These are phyloP conservation scores for Athrips mouffetella DNA, from an alignment of 2,888 invertebrate genomes.

Conservation along the genomic window DNA sequence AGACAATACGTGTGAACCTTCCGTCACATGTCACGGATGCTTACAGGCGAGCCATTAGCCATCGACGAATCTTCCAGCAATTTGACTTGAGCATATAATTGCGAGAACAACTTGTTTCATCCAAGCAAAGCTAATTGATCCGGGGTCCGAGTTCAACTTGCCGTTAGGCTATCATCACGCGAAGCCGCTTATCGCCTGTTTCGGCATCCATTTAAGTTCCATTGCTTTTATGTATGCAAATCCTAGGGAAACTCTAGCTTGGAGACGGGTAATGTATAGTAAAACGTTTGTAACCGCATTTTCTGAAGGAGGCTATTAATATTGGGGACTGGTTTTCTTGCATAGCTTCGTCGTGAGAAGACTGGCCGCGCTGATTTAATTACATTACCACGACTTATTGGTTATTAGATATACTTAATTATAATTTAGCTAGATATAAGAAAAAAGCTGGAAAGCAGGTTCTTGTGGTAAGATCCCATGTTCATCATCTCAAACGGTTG, in stretches of 20 bases:
- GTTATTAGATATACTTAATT: slow-evolving; percentile 12
- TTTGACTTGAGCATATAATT: slow-evolving; percentile 75
- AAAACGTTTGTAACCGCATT: slow-evolving; percentile 28
- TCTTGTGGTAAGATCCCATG: not conserved
- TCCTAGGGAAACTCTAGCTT: not conserved
- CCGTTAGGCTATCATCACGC: slow-evolving; percentile 35
- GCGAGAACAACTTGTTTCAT: slow-evolving; percentile 57
- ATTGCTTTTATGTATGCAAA: not conserved
- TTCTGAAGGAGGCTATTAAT: slow-evolving; percentile 5
- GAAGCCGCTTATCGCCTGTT: slow-evolving; percentile 20
- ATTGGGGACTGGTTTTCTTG: slow-evolving; percentile 43
- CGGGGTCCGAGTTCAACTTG: slow-evolving; percentile 60
- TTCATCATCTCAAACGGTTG: not conserved
- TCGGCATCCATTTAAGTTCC: not conserved
- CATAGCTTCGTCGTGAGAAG: slow-evolving; percentile 24
- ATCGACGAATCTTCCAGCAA: slow-evolving; percentile 69
- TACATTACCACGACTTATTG: slow-evolving; percentile 22
- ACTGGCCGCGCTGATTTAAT: slow-evolving; percentile 20
- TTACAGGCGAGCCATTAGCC: slow-evolving; percentile 58
- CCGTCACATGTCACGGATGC: slow-evolving; percentile 58
- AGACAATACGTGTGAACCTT: slow-evolving; percentile 45
- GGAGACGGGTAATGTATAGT: not conserved
- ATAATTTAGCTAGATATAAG: slow-evolving; percentile 3
- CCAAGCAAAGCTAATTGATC: slow-evolving; percentile 63
- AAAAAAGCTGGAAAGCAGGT: not conserved